Conservation (phyloP, 2,797 vertebrate species). For the Ptychadena robeensis region DNA sequence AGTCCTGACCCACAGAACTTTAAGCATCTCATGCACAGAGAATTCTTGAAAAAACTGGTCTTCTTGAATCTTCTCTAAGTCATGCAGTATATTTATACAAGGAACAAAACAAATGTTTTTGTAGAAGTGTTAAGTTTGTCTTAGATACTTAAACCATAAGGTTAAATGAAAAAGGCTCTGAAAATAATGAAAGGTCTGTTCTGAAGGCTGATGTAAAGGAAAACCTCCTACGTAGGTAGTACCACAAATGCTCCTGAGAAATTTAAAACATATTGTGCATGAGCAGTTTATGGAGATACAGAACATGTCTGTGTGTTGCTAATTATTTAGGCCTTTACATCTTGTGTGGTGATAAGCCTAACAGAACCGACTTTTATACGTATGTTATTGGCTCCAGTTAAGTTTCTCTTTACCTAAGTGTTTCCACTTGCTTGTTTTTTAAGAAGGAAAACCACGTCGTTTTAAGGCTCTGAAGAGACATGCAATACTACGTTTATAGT, state of each 20-base stretch:
- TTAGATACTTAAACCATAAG: slow-evolving; percentile 35
- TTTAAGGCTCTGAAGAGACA: slow-evolving; percentile 29
- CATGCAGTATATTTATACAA: slow-evolving; percentile 11
- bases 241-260: slow-evolving; percentile 38
- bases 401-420: slow-evolving; percentile 43
- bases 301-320: slow-evolving; percentile 26
- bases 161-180: slow-evolving; percentile 9
- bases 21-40: neutral
- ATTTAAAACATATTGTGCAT: slow-evolving; percentile 44
- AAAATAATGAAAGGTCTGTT: slow-evolving; percentile 45
- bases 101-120: slow-evolving; percentile 26
- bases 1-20: neutral
- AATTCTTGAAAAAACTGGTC: neutral
- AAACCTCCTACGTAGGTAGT: slow-evolving; percentile 30
- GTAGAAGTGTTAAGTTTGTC: slow-evolving; percentile 25
- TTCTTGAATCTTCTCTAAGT: neutral
- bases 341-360: slow-evolving; percentile 43
- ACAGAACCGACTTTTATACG: slow-evolving; percentile 27
- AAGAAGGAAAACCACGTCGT: slow-evolving; percentile 27
- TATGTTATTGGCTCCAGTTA: slow-evolving; percentile 36
- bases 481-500: slow-evolving; percentile 23
- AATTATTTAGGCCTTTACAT: slow-evolving; percentile 42
- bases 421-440: slow-evolving; percentile 40
- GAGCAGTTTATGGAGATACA: slow-evolving; percentile 39
- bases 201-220: slow-evolving; percentile 42